Base-by-base conservation (phyloP, 2,113 vertebrate species). In the Odocoileus hemionus region DNA sequence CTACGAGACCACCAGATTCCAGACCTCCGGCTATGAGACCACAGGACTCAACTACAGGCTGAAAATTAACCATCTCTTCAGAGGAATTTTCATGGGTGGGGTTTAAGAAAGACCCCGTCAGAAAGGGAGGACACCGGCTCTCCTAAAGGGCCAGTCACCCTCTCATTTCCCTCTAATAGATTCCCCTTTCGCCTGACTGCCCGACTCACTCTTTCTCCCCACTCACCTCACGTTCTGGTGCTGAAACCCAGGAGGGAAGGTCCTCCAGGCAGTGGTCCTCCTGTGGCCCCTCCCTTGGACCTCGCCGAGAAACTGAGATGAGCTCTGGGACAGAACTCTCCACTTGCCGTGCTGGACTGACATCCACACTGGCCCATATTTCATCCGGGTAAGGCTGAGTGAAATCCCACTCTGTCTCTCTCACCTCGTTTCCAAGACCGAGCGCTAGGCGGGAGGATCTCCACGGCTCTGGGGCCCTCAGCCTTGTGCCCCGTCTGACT, bases 391-490 rank as follows among this genome's bases (percentile, higher is more conserved):
- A 74, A 74, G 67, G 67, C 19, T 74, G 67, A 74, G 67, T 70
- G 67, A 74, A 74, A 74, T 74, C 36, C 36, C 19, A 12, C 36
- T 74, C 19, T 70, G n/a, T 74, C 67, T 70, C 10, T 70, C n/a
- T 70, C n/a, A 39, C 10, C n/a, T 70, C 0, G 2, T 74, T 39
- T 74, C 36, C 19, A 74, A 74, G 67, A 39, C 19, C 0, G 0
- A 39, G 19, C 0, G 0, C 5, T 74, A 74, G 19, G 67, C 0
- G 0, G 67, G n/a, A 74, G 36, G 19, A 74, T 74, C 19, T 74
- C 67, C 67, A 74, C 0, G 0, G n/a, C 67, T 39, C 67, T 74
- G 19, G n/a, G 19, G 5, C n/a, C n/a, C 67, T 74, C 2, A 0
- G 67, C n/a, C 10, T 70, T 13, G 5, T 74, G n/a, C 5, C 19